Evolutionary conservation across 2,888 invertebrate genomes (phyloP), one percentile per base, ranked within the genome.

Genomic region (Craniophora ligustri): DNA sequence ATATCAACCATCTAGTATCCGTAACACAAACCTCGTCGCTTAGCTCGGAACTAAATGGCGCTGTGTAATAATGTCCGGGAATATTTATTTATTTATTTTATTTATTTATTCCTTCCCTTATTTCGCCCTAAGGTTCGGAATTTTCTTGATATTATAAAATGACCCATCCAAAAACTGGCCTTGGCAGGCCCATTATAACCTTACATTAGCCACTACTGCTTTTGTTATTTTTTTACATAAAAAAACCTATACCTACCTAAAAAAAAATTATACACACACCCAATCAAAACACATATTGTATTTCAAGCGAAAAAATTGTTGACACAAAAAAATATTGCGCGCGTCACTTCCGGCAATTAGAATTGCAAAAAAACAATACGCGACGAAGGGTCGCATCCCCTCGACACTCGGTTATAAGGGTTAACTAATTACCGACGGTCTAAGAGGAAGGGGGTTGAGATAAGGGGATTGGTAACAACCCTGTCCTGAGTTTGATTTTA

Each of bases 371-470:
- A 53, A 49, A 34, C 47, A 45, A 36, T 34, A 15, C 47, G 41
- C 54, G 38, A 47, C 42, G 53, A 47, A 54, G 62, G 55, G 47
- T 46, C 54, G 8, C 7, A 4, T 32, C 66, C 69, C 75, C 47
- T n/a, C 28, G 21, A 21, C 21, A 54, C 62, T 74, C 23, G 58
- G 28, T 23, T 6, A 42, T 51, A 57, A 79, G 78, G 72, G 75
- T 65, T 72, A 66, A 61, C 87, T 84, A 79, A 94, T 93, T 72
- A 65, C 39, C 10, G 34, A 57, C 36, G 54, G 74, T 5, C 26
- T n/a, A 4, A 26, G 26, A n/a, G 26, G n/a, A n/a, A 1, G n/a
- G 26, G 26, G 1, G n/a, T 23, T 10, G 23, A 10, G 3, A 23
- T 26, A 15, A 30, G 47, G 62, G 63, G 26, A 26, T 47, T 1